Evolutionary conservation across 2,113 vertebrate genomes (phyloP).

Genomic region (Gobius niger): DNA sequence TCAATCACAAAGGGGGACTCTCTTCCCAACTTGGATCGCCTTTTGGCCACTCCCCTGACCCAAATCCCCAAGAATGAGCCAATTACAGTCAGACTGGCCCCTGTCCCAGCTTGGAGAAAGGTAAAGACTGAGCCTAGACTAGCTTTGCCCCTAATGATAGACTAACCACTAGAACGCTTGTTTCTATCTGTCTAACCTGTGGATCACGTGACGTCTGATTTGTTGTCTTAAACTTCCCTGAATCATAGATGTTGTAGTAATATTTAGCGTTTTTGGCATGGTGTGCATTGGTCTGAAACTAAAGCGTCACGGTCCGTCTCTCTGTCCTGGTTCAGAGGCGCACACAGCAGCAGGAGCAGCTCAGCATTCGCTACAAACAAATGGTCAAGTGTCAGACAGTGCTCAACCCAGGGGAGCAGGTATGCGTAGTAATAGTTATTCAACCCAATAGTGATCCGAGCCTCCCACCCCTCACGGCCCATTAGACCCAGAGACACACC

Average conservation of each 20-base stretch:
- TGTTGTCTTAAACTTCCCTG: constrained; percentile 10
- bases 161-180: constrained; percentile 26
- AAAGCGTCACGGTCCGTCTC: constrained; percentile 15
- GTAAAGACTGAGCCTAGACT: constrained; percentile 77
- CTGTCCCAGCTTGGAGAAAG: constrained; percentile 94
- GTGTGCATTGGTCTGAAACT: not conserved
- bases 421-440: constrained; percentile 38
- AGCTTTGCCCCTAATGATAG: not conserved
- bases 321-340: constrained; percentile 65
- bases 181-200: not conserved
- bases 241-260: not conserved
- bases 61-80: constrained; percentile 78
- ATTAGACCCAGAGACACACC: not conserved
- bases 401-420: constrained; percentile 69
- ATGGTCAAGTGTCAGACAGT: constrained; percentile 74
- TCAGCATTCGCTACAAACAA: constrained; percentile 78
- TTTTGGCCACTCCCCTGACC: constrained; percentile 77
- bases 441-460: constrained; percentile 25
- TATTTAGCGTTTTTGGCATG: not conserved
- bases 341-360: constrained; percentile 77
- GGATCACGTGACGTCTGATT: not conserved
- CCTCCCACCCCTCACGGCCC: constrained; percentile 8
- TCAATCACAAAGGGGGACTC: constrained; percentile 77
- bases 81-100: constrained; percentile 71
- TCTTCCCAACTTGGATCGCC: constrained; percentile 84